Conservation (phyloP, 2,113 vertebrate genomes). For the Prionailurus bengalensis region DNA sequence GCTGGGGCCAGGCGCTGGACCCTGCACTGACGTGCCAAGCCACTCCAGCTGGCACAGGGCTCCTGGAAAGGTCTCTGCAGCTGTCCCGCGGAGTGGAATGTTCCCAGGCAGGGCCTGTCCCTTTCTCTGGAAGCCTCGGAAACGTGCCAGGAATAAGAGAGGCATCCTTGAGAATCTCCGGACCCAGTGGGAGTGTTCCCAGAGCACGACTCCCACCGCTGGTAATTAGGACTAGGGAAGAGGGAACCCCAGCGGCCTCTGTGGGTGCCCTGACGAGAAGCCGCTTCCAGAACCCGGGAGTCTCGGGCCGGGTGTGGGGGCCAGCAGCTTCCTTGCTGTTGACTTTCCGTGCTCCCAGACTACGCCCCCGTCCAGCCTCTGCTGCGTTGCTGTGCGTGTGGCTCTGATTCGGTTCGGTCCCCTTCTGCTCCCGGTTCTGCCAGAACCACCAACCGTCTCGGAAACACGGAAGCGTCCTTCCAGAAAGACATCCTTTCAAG, state of each 20-base stretch:
- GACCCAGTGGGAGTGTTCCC: not conserved
- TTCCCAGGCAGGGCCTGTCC: not conserved
- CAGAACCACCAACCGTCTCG: not conserved
- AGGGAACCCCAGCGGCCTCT: not conserved
- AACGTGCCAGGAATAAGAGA: not conserved
- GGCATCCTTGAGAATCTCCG: not conserved
- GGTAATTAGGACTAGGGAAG: not conserved
- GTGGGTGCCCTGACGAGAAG: accelerated
- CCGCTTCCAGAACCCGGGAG: not conserved
- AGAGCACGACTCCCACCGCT: no score
- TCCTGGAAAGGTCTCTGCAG: not conserved
- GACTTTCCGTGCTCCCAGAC: no score
- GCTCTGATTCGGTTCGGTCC: not conserved
- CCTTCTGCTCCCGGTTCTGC: not conserved
- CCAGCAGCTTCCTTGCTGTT: not conserved
- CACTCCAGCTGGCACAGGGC: no score
- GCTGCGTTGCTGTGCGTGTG: accelerated
- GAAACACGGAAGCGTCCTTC: not conserved
- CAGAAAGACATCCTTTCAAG: not conserved
- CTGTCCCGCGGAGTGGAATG: not conserved
- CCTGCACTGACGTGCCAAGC: not conserved
- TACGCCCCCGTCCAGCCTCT: accelerated
- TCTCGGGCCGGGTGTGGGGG: not conserved
- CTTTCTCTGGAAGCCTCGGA: constrained; percentile 25
- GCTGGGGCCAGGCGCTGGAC: not conserved